A percentile compares a stretch with the other conserved stretches of the same genome.
Evolutionary conservation across 2,113 vertebrate species (phyloP).

Genomic region (Orientallactaga bullata): DNA sequence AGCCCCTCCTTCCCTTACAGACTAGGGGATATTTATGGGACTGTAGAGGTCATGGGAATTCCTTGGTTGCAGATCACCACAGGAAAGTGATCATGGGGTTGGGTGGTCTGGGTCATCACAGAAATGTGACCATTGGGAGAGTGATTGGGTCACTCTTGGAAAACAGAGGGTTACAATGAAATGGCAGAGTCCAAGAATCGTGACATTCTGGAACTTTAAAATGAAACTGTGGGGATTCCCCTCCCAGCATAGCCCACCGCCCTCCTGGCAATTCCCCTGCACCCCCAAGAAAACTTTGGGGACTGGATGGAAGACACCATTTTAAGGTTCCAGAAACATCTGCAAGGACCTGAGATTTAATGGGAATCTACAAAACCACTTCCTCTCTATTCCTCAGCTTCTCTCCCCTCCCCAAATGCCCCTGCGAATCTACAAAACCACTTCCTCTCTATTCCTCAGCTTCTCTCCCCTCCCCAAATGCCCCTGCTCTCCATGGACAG

Average conservation of each 20-base stretch:
- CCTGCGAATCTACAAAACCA: conserved; percentile 10
- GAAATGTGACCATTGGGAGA: neutral
- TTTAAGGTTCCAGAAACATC: neutral
- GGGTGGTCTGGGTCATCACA: no score
- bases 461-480: neutral
- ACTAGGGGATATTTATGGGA: no score
- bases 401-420: neutral
- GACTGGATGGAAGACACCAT: neutral
- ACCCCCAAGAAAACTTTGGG: neutral
- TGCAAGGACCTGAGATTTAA: conserved; percentile 3
- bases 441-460: neutral
- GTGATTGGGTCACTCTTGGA: no score
- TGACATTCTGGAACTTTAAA: no score
- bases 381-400: neutral
- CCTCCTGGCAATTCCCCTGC: no score
- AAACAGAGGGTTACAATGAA: no score
- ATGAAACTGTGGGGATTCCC: no score
- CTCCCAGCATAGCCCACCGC: no score
- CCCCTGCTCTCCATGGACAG: neutral
- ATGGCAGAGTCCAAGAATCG: no score
- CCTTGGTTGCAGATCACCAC: neutral
- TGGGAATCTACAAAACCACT: conserved; percentile 39
- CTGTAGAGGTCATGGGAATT: neutral
- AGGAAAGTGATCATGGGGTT: no score
- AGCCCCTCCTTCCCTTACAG: no score